Percentiles rank a stretch among this genome's conserved stretches.
phyloP scores from a whole-genome alignment of 2,797 vertebrate species.

The Phyllotis vaccarum region DNA sequence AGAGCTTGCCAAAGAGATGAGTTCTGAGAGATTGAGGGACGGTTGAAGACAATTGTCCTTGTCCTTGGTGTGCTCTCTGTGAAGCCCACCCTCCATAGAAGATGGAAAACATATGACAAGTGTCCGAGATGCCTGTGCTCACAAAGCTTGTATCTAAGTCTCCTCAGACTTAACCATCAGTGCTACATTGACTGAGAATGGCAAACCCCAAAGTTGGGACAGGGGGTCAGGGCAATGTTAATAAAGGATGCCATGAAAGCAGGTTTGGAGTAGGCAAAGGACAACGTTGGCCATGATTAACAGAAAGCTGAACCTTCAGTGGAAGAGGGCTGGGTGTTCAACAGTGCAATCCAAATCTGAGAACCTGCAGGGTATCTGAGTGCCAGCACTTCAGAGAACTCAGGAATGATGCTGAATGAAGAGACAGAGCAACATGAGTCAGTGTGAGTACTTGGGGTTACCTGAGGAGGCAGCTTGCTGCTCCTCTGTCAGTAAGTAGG shows the following conservation, averaged over 20 bases:
- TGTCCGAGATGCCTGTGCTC: neutral
- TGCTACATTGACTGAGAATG: slow-evolving; percentile 15
- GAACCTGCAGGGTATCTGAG: neutral
- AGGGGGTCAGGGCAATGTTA: neutral
- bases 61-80: neutral
- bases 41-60: too few species aligned
- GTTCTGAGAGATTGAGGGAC: neutral
- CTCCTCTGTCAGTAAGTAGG: neutral
- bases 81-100: neutral
- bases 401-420: neutral
- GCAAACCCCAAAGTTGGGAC: neutral
- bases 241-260: neutral
- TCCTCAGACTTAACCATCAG: neutral
- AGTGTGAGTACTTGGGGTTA: neutral
- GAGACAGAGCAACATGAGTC: too few species aligned
- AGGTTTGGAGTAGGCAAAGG: neutral
- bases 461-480: neutral
- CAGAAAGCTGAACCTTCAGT: neutral
- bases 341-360: neutral
- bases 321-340: neutral
- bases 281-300: neutral
- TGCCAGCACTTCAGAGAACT: neutral
- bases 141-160: neutral
- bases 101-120: neutral
- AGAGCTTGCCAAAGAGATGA: neutral